Evolutionary conservation across 2,888 invertebrate genomes (phyloP), one percentile per base, ranked within the genome.

Genomic region (Tetropium fuscum): DNA sequence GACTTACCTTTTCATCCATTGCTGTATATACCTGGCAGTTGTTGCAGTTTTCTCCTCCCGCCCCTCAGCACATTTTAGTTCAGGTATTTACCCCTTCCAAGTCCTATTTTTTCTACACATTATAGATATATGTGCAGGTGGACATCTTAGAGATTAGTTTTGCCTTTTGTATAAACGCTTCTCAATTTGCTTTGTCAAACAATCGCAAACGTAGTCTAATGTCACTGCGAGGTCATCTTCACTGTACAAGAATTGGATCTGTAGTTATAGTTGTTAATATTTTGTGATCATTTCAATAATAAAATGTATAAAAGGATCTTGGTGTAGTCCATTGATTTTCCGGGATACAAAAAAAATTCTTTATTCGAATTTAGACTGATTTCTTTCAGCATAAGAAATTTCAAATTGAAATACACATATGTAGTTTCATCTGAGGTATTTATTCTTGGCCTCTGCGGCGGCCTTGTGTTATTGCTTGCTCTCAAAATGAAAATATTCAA

Each of bases 221-320:
- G 15, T 68, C 66, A 70, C 66, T 75, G 71, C 72, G 72, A 64
- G 65, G 54, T 60, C 27, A 60, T 58, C 60, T 57, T 64, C 64
- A 54, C 59, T 57, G 64, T 66, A 57, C 60, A 69, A 61, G 58
- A 58, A 58, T 62, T 70, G 66, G 64, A 72, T 66, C 64, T 71
- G 70, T 72, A 70, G 64, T 53, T 70, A 61, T 69, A 72, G 64
- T 62, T 70, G 66, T 68, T 73, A 68, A 70, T 69, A 71, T 67
- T 73, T 74, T 74, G 72, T 74, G 73, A 74, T 72, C 69, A 73
- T 71, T 74, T 69, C 72, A 71, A 55, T 71, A 74, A 74, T 73
- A 74, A 74, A 74, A 71, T 51, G 36, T 44, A 59, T 51, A 60
- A 68, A 69, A 27, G 30, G 8, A 15, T 16, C 27, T 13, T 19